These are phyloP conservation scores for Sylvilagus bachmani DNA, from an alignment of 2,113 vertebrate species.

Conservation along the genomic window DNA sequence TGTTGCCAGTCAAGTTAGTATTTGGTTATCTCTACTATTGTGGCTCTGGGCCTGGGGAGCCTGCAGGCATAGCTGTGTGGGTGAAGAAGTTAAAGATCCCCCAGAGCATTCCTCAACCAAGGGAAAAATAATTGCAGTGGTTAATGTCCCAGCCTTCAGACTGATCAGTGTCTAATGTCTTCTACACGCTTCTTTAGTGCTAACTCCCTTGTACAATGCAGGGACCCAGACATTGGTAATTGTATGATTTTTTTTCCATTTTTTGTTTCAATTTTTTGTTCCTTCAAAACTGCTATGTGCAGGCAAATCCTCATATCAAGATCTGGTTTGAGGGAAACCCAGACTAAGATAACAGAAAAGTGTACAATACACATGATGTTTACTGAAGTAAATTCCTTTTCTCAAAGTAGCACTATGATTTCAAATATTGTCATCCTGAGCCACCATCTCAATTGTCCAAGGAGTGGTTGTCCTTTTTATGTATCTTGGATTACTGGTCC, in stretches of 20 bases:
- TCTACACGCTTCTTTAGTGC: background rate
- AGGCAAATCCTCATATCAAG: background rate
- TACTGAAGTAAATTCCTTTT: background rate
- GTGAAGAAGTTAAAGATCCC: background rate
- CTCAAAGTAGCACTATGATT: background rate
- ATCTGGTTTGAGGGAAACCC: background rate
- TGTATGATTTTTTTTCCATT: background rate
- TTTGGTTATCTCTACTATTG: background rate
- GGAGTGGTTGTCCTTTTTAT: background rate
- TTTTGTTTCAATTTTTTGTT: background rate
- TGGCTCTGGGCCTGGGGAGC: background rate
- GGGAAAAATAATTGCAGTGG: background rate
- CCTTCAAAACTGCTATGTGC: background rate
- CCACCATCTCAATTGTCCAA: background rate
- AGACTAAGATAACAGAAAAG: background rate
- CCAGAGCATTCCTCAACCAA: background rate
- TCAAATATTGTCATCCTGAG: background rate
- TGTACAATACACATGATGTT: background rate
- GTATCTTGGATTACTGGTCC: background rate
- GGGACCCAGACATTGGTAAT: background rate
- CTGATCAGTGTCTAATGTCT: accelerated
- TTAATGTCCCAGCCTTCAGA: background rate
- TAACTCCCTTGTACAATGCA: background rate
- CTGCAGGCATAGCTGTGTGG: background rate
- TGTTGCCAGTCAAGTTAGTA: background rate